These are phyloP conservation scores for Dipodomys spectabilis DNA, from an alignment of 2,113 vertebrate genomes.

Conservation along the genomic window DNA sequence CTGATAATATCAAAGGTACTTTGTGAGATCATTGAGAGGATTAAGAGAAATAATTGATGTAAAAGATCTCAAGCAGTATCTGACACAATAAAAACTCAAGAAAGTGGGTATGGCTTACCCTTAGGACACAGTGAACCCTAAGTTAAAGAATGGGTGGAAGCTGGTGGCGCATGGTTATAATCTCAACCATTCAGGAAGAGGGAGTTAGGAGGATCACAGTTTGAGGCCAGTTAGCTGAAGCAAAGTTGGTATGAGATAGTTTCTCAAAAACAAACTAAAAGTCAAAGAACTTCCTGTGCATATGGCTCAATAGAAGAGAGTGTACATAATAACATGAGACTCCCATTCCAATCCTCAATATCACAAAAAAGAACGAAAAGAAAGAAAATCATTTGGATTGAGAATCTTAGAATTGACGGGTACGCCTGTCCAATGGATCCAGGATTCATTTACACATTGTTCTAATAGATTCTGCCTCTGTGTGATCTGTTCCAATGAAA, in stretches of 20 bases:
- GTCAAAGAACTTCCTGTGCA: too few relatives aligned
- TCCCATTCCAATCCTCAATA: too few relatives aligned
- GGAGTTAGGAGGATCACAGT: too few relatives aligned
- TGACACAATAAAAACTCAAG: background rate
- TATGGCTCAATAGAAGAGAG: too few relatives aligned
- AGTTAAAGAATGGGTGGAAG: slow-evolving; percentile 7
- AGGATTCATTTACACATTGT: background rate
- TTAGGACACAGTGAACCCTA: background rate
- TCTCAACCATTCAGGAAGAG: too few relatives aligned
- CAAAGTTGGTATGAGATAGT: too few relatives aligned
- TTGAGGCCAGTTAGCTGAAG: too few relatives aligned
- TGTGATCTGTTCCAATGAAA: background rate
- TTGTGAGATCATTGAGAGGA: background rate
- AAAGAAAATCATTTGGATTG: background rate
- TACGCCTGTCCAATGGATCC: background rate
- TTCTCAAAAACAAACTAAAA: too few relatives aligned
- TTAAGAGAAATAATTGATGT: slow-evolving; percentile 12
- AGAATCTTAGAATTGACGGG: background rate
- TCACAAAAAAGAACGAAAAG: too few relatives aligned
- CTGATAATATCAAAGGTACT: slow-evolving; percentile 11
- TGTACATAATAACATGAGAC: too few relatives aligned
- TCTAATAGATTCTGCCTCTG: slow-evolving; percentile 2
- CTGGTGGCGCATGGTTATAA: too few relatives aligned
- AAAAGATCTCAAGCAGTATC: slow-evolving; percentile 15
- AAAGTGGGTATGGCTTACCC: background rate